Conservation (phyloP, 2,797 vertebrate species). For the Sebastes itinus region DNA sequence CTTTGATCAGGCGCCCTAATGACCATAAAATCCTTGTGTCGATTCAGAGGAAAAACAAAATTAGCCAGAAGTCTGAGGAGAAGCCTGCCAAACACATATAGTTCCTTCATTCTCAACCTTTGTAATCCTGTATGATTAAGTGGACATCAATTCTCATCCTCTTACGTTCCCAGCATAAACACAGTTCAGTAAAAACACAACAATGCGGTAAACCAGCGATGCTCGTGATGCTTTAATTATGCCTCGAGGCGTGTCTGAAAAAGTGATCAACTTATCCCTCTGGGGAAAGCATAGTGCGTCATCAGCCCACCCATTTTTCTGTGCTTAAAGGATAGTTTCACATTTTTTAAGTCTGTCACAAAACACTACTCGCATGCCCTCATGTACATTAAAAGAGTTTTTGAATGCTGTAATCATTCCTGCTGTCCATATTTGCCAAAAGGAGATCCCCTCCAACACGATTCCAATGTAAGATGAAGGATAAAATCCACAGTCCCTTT, state of each 20-base stretch:
- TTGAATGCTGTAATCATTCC: not conserved
- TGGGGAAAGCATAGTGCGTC: constrained; percentile 1
- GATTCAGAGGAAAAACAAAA: constrained; percentile 57
- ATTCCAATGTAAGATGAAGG: not conserved
- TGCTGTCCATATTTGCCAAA: not conserved
- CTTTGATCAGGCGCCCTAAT: constrained; percentile 73
- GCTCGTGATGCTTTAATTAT: constrained; percentile 33
- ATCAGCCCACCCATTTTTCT: not conserved
- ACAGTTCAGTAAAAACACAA: constrained; percentile 30
- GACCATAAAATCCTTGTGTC: constrained; percentile 72
- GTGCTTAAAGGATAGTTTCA: not conserved
- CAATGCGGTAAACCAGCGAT: constrained; percentile 15
- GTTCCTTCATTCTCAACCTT: constrained; percentile 2
- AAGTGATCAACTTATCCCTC: constrained; percentile 26
- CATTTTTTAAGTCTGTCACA: not conserved
- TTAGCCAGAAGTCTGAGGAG: constrained; percentile 40
- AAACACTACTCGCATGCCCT: not conserved
- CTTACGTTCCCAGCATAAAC: constrained; percentile 18
- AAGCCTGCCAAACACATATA: constrained; percentile 10
- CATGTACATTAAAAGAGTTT: not conserved
- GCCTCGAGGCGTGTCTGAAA: constrained; percentile 33
- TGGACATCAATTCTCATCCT: constrained; percentile 2
- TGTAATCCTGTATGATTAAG: constrained; percentile 34
- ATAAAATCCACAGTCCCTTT: not conserved
- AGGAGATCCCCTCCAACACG: not conserved